A percentile compares a stretch with the other conserved stretches of the same genome.
phyloP scores from a whole-genome alignment of 2,113 vertebrate genomes.

The Zosterops borbonicus region DNA sequence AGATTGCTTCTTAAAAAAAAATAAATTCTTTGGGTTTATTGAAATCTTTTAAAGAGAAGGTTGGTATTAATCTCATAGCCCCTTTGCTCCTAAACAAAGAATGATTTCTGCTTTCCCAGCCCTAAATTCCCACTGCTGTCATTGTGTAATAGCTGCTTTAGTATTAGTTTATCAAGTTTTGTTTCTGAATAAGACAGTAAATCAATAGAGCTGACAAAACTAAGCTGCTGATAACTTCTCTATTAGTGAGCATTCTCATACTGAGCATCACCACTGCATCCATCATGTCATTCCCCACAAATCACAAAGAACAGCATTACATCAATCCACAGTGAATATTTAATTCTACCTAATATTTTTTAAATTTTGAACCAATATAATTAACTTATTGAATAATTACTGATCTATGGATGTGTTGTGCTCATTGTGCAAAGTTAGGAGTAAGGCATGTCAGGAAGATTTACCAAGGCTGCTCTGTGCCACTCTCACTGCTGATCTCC shows the following conservation, averaged over 20 bases:
- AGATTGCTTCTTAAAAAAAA: neutral
- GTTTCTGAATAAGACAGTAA: conserved; percentile 41
- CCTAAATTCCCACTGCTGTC: neutral
- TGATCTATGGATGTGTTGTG: fast-evolving
- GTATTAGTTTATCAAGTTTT: conserved; percentile 2
- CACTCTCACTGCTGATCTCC: neutral
- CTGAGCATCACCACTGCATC: neutral
- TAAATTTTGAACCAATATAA: neutral
- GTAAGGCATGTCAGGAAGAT: fast-evolving
- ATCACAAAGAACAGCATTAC: neutral
- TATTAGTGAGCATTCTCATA: neutral
- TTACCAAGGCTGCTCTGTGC: neutral
- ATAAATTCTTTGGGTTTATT: neutral
- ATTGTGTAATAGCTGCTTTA: neutral
- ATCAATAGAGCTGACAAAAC: conserved; percentile 49
- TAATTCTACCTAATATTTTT: neutral
- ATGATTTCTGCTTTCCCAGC: neutral
- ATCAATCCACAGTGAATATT: neutral
- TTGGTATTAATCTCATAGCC: neutral
- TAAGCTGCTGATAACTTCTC: neutral
- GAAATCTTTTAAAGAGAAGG: neutral
- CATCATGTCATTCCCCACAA: neutral
- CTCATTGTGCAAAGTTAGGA: neutral
- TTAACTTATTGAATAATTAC: neutral
- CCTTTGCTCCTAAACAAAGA: neutral